These are phyloP conservation scores for Ectemnius cavifrons DNA, from an alignment of 2,888 invertebrate genomes.

Conservation along the genomic window DNA sequence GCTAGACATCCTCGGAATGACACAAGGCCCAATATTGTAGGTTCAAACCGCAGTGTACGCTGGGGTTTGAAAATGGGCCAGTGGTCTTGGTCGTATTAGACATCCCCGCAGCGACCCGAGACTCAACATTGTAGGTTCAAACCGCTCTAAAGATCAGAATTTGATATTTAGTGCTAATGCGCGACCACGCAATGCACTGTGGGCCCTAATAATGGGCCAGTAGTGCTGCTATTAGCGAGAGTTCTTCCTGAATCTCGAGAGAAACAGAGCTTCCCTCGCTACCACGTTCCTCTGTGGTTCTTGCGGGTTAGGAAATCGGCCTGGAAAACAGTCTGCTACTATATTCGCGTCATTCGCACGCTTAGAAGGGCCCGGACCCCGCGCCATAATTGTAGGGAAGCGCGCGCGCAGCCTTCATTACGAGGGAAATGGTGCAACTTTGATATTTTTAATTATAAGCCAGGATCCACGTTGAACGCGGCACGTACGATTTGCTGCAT, in stretches of 20 bases:
- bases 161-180: no score
- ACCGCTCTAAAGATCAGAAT: no score
- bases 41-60: no score
- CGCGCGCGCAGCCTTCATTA: slow-evolving; percentile 38
- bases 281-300: no score
- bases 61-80: no score
- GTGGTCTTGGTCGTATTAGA: no score
- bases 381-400: slow-evolving; percentile 21
- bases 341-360: slow-evolving; percentile 4
- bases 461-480: slow-evolving; percentile 13
- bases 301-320: slow-evolving; percentile 21
- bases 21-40: no score
- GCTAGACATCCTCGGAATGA: no score
- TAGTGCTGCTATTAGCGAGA: slow-evolving; percentile 18
- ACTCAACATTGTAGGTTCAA: no score
- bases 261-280: no score
- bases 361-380: background rate
- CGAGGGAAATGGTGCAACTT: slow-evolving; percentile 56
- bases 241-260: slow-evolving; percentile 4
- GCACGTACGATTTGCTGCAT: no score
- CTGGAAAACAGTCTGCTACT: background rate
- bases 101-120: no score
- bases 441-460: slow-evolving; percentile 55
- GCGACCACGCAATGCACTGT: background rate
- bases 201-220: background rate